These are phyloP conservation scores for Xylota sylvarum DNA, from an alignment of 2,888 invertebrate species.

Conservation along the genomic window DNA sequence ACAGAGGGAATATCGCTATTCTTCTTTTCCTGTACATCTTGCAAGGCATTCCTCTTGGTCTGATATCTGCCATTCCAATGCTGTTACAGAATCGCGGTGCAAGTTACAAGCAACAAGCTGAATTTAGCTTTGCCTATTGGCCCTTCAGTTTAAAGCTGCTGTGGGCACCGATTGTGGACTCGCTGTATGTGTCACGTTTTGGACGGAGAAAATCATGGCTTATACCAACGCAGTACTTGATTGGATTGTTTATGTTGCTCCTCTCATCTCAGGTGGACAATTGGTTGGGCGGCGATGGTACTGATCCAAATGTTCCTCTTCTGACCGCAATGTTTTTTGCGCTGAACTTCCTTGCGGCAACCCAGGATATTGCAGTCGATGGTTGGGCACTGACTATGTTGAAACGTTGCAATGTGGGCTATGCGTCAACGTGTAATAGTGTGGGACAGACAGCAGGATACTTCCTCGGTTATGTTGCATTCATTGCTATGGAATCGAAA, in stretches of 20 bases:
- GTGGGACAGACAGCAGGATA: constrained; percentile 99
- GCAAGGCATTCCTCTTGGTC: constrained; percentile 97
- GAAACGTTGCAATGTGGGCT: constrained; percentile 98
- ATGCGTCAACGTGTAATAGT: constrained; percentile 99
- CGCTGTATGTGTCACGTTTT: constrained; percentile 92
- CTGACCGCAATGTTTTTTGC: constrained; percentile 95
- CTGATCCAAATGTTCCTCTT: constrained; percentile 89
- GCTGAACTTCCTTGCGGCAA: constrained; percentile 98
- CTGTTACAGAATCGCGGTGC: constrained; percentile 96
- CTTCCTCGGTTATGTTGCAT: constrained; percentile 98
- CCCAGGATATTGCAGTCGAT: constrained; percentile 99
- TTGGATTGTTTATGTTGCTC: constrained; percentile 95
- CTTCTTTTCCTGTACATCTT: constrained; percentile 96
- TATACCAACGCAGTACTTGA: constrained; percentile 96
- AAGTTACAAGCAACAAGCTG: constrained; percentile 97
- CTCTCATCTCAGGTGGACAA: constrained; percentile 91
- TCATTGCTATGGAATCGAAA: constrained; percentile 97
- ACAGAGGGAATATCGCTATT: constrained; percentile 92
- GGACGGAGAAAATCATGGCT: constrained; percentile 98
- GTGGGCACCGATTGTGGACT: constrained; percentile 99
- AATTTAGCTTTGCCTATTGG: constrained; percentile 97
- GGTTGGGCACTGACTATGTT: constrained; percentile 99
- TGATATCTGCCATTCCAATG: constrained; percentile 98
- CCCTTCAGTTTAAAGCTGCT: constrained; percentile 96
- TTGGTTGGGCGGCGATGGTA: constrained; percentile 89